phyloP scores from a whole-genome alignment of 1,140 invertebrate species.

The Amyelois transitella region DNA sequence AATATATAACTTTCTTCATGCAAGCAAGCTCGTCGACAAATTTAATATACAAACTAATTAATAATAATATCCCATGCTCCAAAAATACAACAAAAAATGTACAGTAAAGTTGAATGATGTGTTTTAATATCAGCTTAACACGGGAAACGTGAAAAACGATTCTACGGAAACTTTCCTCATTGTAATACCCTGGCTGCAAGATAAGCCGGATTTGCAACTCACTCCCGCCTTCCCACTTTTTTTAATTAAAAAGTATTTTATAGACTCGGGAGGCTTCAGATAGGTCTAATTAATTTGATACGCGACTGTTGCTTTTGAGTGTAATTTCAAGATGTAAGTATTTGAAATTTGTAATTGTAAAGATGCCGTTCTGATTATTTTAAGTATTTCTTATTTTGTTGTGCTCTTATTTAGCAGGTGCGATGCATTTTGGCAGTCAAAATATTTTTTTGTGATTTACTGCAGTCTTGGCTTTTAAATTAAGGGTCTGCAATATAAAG shows the following conservation, averaged over 20 bases:
- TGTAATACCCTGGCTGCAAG: slow-evolving; percentile 13
- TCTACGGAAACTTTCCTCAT: slow-evolving; percentile 42
- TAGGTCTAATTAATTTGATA: slow-evolving; percentile 22
- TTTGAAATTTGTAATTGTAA: no score
- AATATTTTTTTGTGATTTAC: no score
- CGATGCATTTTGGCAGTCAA: no score
- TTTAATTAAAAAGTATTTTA: slow-evolving; percentile 58
- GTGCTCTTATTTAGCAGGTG: no score
- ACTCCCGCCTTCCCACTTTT: slow-evolving; percentile 31
- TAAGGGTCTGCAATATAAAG: no score
- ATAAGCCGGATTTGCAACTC: slow-evolving; percentile 51
- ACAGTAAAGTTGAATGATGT: neutral
- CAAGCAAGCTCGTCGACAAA: no score
- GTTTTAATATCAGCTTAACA: slow-evolving; percentile 15
- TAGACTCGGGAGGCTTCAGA: slow-evolving; percentile 28
- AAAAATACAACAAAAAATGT: neutral
- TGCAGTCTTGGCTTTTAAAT: no score
- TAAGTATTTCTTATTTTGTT: no score
- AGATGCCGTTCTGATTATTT: no score
- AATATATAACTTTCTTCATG: no score
- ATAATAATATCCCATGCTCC: no score
- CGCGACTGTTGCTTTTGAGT: slow-evolving; percentile 13
- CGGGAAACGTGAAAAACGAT: slow-evolving; percentile 32
- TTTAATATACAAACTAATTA: no score
- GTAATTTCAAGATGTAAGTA: neutral